phyloP scores from a whole-genome alignment of 2,113 vertebrate genomes.

The Tragelaphus strepsiceros region DNA sequence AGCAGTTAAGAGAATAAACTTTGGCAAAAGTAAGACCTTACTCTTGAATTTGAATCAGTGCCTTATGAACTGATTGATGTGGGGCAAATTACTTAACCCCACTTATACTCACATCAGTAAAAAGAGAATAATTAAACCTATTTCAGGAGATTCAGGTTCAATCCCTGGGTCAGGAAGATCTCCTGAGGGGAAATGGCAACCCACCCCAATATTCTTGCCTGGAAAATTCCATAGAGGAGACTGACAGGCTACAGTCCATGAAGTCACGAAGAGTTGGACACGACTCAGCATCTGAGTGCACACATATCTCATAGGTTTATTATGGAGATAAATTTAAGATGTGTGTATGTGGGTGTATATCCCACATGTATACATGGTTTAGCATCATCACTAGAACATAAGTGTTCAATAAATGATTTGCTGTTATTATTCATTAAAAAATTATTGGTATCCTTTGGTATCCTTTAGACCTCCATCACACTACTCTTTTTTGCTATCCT shows the following conservation, averaged over 20 bases:
- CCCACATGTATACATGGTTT: not conserved
- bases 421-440: not conserved
- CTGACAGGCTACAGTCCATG: not conserved
- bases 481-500: not conserved
- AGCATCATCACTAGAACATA: not conserved
- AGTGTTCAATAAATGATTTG: not conserved
- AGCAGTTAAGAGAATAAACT: not conserved
- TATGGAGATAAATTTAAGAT: not conserved
- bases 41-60: conserved; percentile 11
- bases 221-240: not conserved
- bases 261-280: not conserved
- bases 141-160: not conserved
- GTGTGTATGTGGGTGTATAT: not conserved
- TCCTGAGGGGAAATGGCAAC: not conserved
- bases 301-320: not conserved
- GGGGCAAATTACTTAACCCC: not conserved
- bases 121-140: not conserved
- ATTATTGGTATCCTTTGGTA: not conserved
- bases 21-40: not conserved
- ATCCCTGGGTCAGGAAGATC: not conserved
- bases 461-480: not conserved
- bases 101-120: not conserved
- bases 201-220: not conserved
- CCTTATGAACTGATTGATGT: not conserved
- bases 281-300: not conserved